phyloP scores from a whole-genome alignment of 2,888 invertebrate species.

The Phrixothrix hirtus region DNA sequence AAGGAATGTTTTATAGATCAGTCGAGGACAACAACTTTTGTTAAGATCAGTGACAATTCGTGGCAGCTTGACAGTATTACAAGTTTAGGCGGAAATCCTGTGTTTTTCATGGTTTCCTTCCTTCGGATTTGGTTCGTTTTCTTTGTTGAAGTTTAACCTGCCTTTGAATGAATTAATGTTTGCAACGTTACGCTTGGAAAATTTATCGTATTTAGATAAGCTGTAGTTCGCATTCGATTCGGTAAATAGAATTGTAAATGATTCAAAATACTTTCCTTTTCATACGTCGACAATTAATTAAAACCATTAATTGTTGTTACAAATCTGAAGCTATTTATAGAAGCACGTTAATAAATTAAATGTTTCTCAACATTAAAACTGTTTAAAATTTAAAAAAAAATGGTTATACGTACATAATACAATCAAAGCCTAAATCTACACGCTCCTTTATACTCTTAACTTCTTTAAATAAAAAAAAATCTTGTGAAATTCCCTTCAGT shows the following conservation, averaged over 20 bases:
- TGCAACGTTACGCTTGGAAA: conserved; percentile 18
- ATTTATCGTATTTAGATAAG: conserved; percentile 3
- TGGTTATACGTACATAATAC: too few species aligned
- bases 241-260: too few species aligned
- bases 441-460: too few species aligned
- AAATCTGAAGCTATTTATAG: background rate
- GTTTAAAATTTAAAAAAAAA: too few species aligned
- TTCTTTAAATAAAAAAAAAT: background rate
- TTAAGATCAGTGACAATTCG: too few species aligned
- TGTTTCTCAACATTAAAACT: background rate
- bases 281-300: too few species aligned
- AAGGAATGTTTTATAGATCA: too few species aligned
- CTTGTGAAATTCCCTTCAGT: background rate
- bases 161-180: conserved; percentile 15
- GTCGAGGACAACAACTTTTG: too few species aligned
- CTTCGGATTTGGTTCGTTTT: conserved; percentile 16
- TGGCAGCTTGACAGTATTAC: conserved; percentile 15
- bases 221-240: too few species aligned
- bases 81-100: conserved; percentile 28
- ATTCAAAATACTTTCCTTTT: too few species aligned
- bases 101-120: conserved; percentile 26
- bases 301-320: too few species aligned
- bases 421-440: too few species aligned
- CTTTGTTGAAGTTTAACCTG: conserved; percentile 23
- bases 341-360: background rate